phyloP scores from a whole-genome alignment of 2,888 invertebrate genomes.

The Meliscaeva auricollis region DNA sequence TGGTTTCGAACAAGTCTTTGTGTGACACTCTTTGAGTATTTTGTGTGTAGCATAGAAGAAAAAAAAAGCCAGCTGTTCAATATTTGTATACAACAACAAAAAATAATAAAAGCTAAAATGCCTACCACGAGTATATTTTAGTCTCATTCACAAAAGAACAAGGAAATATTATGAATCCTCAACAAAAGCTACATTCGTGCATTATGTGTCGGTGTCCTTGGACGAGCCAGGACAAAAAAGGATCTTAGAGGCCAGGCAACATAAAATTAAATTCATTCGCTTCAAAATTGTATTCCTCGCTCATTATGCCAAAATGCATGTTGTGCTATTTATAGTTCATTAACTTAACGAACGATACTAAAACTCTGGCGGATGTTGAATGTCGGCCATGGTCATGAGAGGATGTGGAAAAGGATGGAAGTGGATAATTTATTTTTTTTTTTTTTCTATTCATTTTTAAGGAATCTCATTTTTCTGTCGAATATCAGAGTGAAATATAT shows the following conservation, averaged over 20 bases:
- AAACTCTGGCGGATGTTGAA: slow-evolving; percentile 33
- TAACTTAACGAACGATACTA: slow-evolving; percentile 31
- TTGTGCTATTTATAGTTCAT: slow-evolving; percentile 45
- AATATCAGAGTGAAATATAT: not conserved
- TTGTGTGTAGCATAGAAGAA: not conserved
- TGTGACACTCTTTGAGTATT: slow-evolving; percentile 15
- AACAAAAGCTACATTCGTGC: slow-evolving; percentile 33
- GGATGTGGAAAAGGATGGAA: slow-evolving; percentile 24
- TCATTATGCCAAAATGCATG: slow-evolving; percentile 41
- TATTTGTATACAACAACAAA: not conserved
- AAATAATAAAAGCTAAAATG: slow-evolving; percentile 15
- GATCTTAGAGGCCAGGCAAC: slow-evolving; percentile 30
- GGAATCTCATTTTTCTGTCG: slow-evolving; percentile 22
- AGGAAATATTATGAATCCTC: slow-evolving; percentile 32
- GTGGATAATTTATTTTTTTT: slow-evolving; percentile 21
- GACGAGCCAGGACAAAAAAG: slow-evolving; percentile 9
- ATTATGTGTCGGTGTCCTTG: slow-evolving; percentile 12
- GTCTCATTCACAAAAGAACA: slow-evolving; percentile 18
- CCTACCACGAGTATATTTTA: slow-evolving; percentile 11
- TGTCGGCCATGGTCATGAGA: slow-evolving; percentile 15
- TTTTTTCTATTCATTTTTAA: slow-evolving; percentile 20
- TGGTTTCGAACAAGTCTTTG: slow-evolving; percentile 24
- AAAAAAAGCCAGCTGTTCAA: slow-evolving; percentile 25
- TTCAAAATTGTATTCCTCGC: slow-evolving; percentile 26
- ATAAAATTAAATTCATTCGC: slow-evolving; percentile 38